These are phyloP conservation scores for Asteroscopus sphinx DNA, from an alignment of 2,888 invertebrate species.

Conservation along the genomic window DNA sequence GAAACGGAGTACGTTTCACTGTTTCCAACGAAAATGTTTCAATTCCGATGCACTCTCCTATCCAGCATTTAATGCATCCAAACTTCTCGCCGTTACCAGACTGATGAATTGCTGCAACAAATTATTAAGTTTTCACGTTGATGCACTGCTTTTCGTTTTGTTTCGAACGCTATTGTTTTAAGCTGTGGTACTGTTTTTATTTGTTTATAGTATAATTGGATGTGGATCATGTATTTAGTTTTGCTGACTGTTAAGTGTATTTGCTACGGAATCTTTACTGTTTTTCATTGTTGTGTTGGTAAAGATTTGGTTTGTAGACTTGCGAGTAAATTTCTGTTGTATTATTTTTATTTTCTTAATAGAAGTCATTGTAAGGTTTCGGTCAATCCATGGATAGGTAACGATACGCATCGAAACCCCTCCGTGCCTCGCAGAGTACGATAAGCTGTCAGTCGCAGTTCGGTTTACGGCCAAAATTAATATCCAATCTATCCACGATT, in stretches of 20 bases:
- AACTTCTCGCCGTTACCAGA: conserved; percentile 51
- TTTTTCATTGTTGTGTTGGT: conserved; percentile 14
- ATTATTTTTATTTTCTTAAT: neutral
- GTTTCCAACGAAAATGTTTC: conserved; percentile 57
- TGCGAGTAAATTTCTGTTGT: neutral
- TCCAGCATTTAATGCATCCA: conserved; percentile 53
- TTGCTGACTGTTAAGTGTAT: conserved; percentile 34
- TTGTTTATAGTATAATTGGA: conserved; percentile 51
- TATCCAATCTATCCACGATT: too few species aligned
- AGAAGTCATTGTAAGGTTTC: too few species aligned
- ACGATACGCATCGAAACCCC: too few species aligned
- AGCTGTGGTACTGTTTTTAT: conserved; percentile 51
- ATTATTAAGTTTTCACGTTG: conserved; percentile 54
- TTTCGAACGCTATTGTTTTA: conserved; percentile 36
- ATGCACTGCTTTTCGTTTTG: conserved; percentile 49
- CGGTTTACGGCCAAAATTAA: too few species aligned
- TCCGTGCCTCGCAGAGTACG: too few species aligned
- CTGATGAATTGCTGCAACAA: conserved; percentile 47
- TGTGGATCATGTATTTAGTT: conserved; percentile 46
- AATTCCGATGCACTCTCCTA: conserved; percentile 52
- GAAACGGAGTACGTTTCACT: conserved; percentile 52
- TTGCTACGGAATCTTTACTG: conserved; percentile 19
- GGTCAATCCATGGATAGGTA: too few species aligned
- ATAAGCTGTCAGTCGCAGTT: too few species aligned
- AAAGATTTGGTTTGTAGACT: neutral